Conservation (phyloP, 2,113 vertebrate species). For the Alethe diademata region DNA sequence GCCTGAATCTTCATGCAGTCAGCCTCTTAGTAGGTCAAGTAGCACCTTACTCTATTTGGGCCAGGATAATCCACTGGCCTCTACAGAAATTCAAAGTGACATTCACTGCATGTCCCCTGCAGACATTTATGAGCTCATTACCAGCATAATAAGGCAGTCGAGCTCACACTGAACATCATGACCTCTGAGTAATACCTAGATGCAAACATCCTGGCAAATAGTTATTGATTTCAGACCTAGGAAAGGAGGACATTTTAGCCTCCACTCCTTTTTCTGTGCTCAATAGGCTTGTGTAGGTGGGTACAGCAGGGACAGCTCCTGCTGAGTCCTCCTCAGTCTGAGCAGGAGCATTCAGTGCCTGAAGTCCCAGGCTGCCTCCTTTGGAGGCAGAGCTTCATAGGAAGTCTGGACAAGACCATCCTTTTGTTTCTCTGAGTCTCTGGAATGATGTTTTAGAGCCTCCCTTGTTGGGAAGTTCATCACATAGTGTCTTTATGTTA, state of each 20-base stretch:
- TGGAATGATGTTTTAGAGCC: background rate
- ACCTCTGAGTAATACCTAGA: background rate
- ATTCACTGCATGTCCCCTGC: background rate
- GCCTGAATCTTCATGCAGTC: background rate
- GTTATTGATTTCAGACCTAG: background rate
- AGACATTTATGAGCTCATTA: background rate
- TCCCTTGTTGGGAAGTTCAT: background rate
- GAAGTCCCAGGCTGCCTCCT: background rate
- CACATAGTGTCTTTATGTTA: background rate
- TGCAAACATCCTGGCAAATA: background rate
- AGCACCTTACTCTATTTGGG: background rate
- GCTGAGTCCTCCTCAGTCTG: background rate
- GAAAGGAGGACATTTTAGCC: background rate
- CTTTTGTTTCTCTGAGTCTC: background rate
- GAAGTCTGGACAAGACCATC: background rate
- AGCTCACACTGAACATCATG: background rate
- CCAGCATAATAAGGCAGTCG: background rate
- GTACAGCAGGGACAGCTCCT: background rate
- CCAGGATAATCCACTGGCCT: background rate
- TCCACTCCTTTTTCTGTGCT: background rate
- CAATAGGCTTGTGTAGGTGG: background rate
- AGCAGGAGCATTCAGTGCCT: background rate
- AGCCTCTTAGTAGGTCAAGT: background rate
- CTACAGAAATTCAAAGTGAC: background rate
- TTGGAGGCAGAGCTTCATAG: background rate